Conservation (phyloP, 2,888 invertebrate species). For the Mycalesis mineus region DNA sequence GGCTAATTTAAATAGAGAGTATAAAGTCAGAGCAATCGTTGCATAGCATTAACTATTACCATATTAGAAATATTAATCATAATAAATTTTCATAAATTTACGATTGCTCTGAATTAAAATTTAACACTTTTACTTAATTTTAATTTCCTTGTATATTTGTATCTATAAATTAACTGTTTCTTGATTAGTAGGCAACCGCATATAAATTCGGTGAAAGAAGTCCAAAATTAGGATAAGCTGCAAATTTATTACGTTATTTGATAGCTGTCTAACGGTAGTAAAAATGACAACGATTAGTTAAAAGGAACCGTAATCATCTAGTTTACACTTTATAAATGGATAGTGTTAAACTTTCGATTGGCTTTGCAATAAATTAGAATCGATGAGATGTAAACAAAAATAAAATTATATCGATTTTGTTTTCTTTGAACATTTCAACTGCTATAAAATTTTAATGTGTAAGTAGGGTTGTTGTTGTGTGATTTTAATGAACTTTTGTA, state of each 20-base stretch:
- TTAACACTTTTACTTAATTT: neutral
- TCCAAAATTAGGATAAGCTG: conserved; percentile 55
- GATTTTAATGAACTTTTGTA: no score
- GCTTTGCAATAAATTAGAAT: conserved; percentile 16
- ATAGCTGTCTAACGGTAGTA: conserved; percentile 39
- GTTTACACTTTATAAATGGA: conserved; percentile 28
- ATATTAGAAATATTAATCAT: no score
- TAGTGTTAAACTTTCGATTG: conserved; percentile 28
- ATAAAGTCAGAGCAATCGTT: no score
- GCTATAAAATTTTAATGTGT: no score
- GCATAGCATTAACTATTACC: no score
- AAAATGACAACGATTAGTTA: conserved; percentile 29
- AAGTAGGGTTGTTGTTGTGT: no score
- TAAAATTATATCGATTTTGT: neutral
- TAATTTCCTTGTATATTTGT: neutral
- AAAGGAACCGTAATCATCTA: conserved; percentile 26
- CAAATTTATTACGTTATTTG: conserved; percentile 49
- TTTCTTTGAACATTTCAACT: neutral
- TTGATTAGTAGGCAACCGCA: conserved; percentile 23
- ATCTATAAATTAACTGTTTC: conserved; percentile 16
- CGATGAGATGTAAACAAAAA: neutral
- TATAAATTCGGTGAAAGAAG: conserved; percentile 45
- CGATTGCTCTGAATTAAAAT: neutral
- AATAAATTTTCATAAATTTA: neutral
- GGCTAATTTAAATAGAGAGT: no score